Percentiles rank a stretch among this genome's conserved stretches.
phyloP scores from a whole-genome alignment of 2,113 vertebrate species.

The Circaetus cinerascens region DNA sequence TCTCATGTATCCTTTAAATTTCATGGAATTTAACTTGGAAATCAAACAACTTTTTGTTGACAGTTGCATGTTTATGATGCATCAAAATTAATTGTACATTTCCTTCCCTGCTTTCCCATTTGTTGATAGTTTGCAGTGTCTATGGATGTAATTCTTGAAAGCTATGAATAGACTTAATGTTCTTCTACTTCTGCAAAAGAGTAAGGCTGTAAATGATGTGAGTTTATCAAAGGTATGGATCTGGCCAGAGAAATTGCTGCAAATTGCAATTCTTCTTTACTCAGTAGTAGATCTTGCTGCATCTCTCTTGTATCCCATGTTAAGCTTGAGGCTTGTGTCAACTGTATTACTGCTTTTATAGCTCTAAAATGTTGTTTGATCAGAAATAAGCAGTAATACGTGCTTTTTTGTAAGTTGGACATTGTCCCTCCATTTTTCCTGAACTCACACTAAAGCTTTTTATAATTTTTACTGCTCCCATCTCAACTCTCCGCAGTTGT shows the following conservation, averaged over 20 bases:
- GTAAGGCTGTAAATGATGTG: background rate
- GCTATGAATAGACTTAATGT: background rate
- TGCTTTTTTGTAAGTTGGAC: background rate
- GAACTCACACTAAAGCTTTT: background rate
- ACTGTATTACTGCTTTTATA: background rate
- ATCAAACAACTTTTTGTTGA: background rate
- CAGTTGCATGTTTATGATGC: background rate
- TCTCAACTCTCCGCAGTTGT: background rate
- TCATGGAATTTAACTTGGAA: background rate
- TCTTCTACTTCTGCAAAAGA: background rate
- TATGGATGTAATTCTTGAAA: background rate
- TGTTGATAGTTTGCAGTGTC: background rate
- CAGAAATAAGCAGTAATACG: background rate
- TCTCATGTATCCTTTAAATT: background rate
- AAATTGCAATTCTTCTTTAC: background rate
- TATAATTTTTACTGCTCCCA: background rate
- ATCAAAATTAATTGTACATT: background rate
- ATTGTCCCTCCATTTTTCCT: background rate
- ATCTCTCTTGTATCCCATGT: background rate
- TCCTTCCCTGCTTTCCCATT: background rate
- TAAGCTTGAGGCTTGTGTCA: background rate
- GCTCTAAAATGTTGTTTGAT: background rate
- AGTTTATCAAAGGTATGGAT: background rate
- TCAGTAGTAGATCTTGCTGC: background rate
- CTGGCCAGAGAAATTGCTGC: background rate